Conservation (phyloP, 2,888 invertebrate species). For the Melanargia galathea region DNA sequence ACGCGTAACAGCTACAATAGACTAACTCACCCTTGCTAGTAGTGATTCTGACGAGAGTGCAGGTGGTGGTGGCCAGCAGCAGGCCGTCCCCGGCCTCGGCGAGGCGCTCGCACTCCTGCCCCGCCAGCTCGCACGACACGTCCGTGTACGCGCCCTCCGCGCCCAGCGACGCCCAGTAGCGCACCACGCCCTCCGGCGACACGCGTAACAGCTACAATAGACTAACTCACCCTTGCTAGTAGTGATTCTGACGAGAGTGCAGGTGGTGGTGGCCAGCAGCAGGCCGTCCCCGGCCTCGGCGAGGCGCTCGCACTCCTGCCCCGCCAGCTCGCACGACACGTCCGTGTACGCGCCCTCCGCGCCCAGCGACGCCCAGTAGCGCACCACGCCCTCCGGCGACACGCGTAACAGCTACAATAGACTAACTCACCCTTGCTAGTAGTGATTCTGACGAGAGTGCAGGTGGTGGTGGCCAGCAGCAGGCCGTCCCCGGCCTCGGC, state of each 20-base stretch:
- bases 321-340: conserved; percentile 91
- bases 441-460: too few relatives aligned
- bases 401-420: too few relatives aligned
- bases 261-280: conserved; percentile 95
- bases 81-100: conserved; percentile 86
- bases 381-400: too few relatives aligned
- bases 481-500: too few relatives aligned
- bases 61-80: conserved; percentile 95
- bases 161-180: conserved; percentile 95
- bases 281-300: conserved; percentile 86
- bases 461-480: too few relatives aligned
- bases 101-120: conserved; percentile 92
- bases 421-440: too few relatives aligned
- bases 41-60: conserved; percentile 81
- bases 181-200: conserved; percentile 93
- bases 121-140: conserved; percentile 91
- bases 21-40: background rate
- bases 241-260: conserved; percentile 82
- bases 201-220: too few relatives aligned
- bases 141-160: conserved; percentile 94
- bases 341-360: conserved; percentile 94
- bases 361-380: conserved; percentile 93
- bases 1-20: background rate
- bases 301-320: conserved; percentile 92
- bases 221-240: too few relatives aligned